phyloP scores from a whole-genome alignment of 2,113 vertebrate species.

The Oxyruncus cristatus region DNA sequence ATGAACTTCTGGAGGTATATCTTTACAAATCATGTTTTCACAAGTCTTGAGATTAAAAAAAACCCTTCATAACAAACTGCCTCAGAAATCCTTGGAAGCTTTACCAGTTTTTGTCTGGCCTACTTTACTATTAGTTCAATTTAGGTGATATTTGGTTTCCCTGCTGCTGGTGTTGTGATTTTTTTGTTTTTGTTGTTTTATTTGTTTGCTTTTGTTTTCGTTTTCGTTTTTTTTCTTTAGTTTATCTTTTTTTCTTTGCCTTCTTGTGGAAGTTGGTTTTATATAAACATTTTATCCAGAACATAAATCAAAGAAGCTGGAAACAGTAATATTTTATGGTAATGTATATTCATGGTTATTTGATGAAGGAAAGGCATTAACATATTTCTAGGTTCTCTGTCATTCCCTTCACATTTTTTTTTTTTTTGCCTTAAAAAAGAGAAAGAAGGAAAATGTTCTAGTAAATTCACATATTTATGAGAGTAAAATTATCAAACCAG shows the following conservation, averaged over 20 bases:
- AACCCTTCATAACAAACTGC: background rate
- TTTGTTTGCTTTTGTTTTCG: no score
- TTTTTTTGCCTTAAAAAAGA: background rate
- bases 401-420: background rate
- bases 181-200: background rate
- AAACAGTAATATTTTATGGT: constrained; percentile 11
- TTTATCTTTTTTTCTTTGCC: background rate
- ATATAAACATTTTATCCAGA: constrained; percentile 34
- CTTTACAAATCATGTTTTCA: background rate
- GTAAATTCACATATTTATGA: background rate
- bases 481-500: background rate
- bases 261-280: constrained; percentile 3
- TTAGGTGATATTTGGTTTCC: constrained; percentile 3
- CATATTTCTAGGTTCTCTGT: constrained; percentile 25
- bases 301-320: constrained; percentile 34
- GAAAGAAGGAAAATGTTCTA: background rate
- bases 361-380: constrained; percentile 35
- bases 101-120: background rate
- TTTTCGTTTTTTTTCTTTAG: background rate
- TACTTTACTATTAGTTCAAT: background rate
- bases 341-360: constrained; percentile 40
- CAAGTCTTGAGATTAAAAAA: background rate
- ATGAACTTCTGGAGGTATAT: background rate
- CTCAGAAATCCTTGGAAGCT: background rate
- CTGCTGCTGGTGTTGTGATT: background rate